Evolutionary conservation across 1,140 invertebrate genomes (phyloP), one percentile per base, ranked within the genome.

Genomic region (Geopemphigus sp.): DNA sequence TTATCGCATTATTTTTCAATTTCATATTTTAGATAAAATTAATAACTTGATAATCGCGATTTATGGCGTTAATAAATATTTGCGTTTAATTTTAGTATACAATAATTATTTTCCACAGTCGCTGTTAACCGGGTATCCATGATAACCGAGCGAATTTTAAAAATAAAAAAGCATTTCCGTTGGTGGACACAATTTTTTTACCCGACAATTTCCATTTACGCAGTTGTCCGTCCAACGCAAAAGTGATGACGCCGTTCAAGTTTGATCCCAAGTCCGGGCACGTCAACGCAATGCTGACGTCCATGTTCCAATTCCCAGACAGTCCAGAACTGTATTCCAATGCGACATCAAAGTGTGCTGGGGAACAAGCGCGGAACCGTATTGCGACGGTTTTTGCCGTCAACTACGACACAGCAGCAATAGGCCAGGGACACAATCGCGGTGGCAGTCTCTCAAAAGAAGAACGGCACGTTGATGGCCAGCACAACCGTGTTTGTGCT

Each of bases 401-500:
- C 15, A 10, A n/a, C 29, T 70, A 47, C 64, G 63, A 15, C 5
- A n/a, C 61, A 61, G 29, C 61, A 64, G 17, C 61, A 73, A n/a
- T 32, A 78, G 39, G 83, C 84, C 80, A 84, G 83, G 70, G 83
- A 84, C 81, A 81, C 83, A 32, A 83, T 84, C 72, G 81, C 81
- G n/a, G 83, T 82, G n/a, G 83, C 82, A 39, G 81, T 85, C 63
- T 85, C 87, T n/a, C 78, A 85, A 45, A 72, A 85, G 61, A 92
- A 93, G 83, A 92, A 94, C 83, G 91, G 92, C 61, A 88, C 90
- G 8, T 88, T 94, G 64, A 90, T 94, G 81, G 93, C 93, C 6
- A 92, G 92, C 56, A 94, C 94, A 1, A 93, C 92, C 54, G 92
- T 95, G 39, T 95, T 92, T 84, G 93, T 95, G 14, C 86, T 95